Conservation (phyloP, 2,888 invertebrate species). For the Eristalis arbustorum region DNA sequence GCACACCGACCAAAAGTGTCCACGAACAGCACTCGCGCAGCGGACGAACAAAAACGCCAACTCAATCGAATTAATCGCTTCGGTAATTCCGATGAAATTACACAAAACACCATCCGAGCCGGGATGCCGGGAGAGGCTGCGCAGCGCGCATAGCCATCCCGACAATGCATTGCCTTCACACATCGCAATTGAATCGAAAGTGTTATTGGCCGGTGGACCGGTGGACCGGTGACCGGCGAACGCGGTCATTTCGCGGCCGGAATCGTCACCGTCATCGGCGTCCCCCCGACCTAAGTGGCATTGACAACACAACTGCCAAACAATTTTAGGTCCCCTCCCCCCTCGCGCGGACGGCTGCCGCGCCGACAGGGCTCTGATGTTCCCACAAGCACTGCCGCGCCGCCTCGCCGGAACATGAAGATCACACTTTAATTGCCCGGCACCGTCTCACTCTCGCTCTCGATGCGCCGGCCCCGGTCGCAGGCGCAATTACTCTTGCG, state of each 20-base stretch:
- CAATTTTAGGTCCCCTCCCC: constrained; percentile 44
- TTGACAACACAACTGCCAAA: constrained; percentile 68
- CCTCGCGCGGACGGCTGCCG: background rate
- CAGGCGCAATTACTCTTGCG: constrained; percentile 65
- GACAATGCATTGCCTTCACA: constrained; percentile 58
- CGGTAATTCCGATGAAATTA: constrained; percentile 63
- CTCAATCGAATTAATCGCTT: constrained; percentile 62
- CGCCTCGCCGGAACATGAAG: constrained; percentile 43
- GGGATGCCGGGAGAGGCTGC: constrained; percentile 3
- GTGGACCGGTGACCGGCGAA: constrained; percentile 2
- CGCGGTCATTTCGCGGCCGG: constrained; percentile 34
- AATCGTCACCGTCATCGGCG: constrained; percentile 39
- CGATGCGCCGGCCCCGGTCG: background rate
- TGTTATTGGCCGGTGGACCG: constrained; percentile 35
- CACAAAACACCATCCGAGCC: constrained; percentile 60
- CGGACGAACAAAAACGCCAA: constrained; percentile 10
- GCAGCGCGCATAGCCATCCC: constrained; percentile 45
- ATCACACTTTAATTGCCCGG: constrained; percentile 67
- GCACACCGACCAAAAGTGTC: background rate
- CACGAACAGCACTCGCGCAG: background rate
- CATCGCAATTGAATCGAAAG: constrained; percentile 66
- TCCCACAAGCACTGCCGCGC: constrained; percentile 15
- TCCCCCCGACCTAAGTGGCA: constrained; percentile 54
- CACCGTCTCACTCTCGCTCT: constrained; percentile 2
- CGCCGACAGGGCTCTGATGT: constrained; percentile 21